phyloP scores from a whole-genome alignment of 2,888 invertebrate genomes.

The Vandiemenella viatica region DNA sequence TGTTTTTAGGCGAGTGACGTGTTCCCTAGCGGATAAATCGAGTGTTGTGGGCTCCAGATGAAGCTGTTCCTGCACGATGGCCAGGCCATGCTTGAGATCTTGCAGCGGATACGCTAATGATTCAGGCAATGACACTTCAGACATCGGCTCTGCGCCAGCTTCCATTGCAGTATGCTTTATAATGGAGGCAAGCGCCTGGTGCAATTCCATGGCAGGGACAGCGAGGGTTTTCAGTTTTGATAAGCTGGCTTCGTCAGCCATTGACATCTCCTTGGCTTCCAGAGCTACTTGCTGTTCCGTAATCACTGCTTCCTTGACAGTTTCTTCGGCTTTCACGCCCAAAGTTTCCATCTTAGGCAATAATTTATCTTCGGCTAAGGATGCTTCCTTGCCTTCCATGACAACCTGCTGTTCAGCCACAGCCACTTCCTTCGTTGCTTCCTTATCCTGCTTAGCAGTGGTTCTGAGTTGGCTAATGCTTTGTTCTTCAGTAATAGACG shows the following conservation, averaged over 20 bases:
- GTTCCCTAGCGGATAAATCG: too few species aligned
- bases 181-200: constrained; percentile 23
- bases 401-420: neutral
- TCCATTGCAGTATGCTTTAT: constrained; percentile 22
- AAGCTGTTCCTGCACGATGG: neutral
- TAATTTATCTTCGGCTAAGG: neutral
- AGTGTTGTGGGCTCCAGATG: too few species aligned
- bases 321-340: neutral
- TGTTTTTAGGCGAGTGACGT: too few species aligned
- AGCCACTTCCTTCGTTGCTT: neutral
- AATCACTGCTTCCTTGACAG: neutral
- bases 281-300: constrained; percentile 20
- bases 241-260: constrained; percentile 23
- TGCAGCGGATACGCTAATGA: constrained; percentile 3
- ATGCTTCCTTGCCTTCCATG: neutral
- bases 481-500: constrained; percentile 17
- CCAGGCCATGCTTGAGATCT: constrained; percentile 7
- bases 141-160: constrained; percentile 22
- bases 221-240: constrained; percentile 23
- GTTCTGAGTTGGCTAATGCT: too few species aligned
- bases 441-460: neutral
- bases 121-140: constrained; percentile 19
- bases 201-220: constrained; percentile 31
- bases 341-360: neutral
- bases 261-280: constrained; percentile 18